phyloP scores from a whole-genome alignment of 2,113 vertebrate genomes.

The Riparia riparia region DNA sequence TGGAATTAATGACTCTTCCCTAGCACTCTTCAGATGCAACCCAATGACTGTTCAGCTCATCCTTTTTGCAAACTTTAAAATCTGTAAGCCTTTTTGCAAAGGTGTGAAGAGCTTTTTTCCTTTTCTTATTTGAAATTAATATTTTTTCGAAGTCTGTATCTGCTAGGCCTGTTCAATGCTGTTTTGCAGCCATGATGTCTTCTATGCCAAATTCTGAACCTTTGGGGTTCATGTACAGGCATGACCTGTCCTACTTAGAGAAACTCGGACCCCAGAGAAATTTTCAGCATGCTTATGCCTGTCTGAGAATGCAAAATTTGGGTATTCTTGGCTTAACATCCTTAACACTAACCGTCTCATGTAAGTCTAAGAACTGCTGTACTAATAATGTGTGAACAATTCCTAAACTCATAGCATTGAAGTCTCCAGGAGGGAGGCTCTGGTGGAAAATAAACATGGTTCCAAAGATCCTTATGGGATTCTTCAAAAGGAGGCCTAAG shows the following conservation, averaged over 20 bases:
- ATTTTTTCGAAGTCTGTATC: background rate
- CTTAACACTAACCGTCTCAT: background rate
- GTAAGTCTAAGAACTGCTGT: background rate
- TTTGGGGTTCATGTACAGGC: background rate
- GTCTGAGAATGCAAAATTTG: background rate
- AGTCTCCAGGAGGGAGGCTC: background rate
- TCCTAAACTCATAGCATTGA: background rate
- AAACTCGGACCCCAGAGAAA: background rate
- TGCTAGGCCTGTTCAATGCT: background rate
- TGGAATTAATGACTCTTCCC: background rate
- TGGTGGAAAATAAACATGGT: background rate
- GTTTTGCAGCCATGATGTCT: background rate
- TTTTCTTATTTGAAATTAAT: background rate
- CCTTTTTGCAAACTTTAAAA: background rate
- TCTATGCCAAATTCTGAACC: background rate
- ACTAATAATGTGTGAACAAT: background rate
- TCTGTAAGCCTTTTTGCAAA: background rate
- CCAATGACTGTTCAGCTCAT: background rate
- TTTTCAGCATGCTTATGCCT: background rate
- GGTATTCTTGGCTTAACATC: background rate
- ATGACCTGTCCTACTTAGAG: background rate
- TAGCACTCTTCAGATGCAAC: background rate
- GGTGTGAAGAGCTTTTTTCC: background rate
- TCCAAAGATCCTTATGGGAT: background rate
- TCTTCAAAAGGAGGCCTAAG: background rate